Evolutionary conservation across 92 coral and sea anemone species (phyloP).

Genomic region (Zoanthus sociatus): DNA sequence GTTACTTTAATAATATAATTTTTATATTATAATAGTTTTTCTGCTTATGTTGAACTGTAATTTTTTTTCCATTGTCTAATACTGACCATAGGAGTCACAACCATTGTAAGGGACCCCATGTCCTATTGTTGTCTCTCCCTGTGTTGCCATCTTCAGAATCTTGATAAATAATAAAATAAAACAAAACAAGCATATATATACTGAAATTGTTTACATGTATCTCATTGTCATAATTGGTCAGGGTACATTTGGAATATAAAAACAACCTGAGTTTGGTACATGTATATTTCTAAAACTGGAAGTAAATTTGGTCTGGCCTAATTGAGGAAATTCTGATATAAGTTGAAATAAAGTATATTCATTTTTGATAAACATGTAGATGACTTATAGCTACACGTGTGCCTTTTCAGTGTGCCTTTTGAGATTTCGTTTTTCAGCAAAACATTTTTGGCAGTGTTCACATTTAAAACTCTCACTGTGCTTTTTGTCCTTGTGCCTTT

Average conservation of each 20-base stretch:
- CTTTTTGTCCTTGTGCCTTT: conserved; percentile 62
- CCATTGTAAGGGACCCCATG: too few relatives aligned
- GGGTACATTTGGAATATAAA: conserved; percentile 24
- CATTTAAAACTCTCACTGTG: conserved; percentile 54
- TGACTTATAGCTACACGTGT: conserved; percentile 40
- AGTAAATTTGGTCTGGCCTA: conserved; percentile 34
- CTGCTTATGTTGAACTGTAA: too few relatives aligned
- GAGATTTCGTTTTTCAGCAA: conserved; percentile 63
- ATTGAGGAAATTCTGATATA: conserved; percentile 23
- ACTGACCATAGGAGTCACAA: too few relatives aligned
- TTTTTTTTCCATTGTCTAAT: too few relatives aligned
- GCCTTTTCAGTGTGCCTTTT: conserved; percentile 55
- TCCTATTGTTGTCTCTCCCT: too few relatives aligned
- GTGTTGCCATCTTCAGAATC: too few relatives aligned
- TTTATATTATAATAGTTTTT: too few relatives aligned
- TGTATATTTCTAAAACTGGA: conserved; percentile 25
- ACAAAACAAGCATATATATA: conserved; percentile 7
- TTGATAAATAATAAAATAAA: not conserved
- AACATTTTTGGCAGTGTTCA: conserved; percentile 56
- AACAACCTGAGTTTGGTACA: conserved; percentile 27
- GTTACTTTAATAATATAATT: too few relatives aligned
- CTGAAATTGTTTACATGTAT: conserved; percentile 14
- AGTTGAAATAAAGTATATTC: conserved; percentile 20
- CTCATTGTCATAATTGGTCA: conserved; percentile 25
- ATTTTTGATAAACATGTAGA: conserved; percentile 24